Conservation (phyloP, 35 echinoderm and acorn worm genomes). For the Ophioderma brevispina region DNA sequence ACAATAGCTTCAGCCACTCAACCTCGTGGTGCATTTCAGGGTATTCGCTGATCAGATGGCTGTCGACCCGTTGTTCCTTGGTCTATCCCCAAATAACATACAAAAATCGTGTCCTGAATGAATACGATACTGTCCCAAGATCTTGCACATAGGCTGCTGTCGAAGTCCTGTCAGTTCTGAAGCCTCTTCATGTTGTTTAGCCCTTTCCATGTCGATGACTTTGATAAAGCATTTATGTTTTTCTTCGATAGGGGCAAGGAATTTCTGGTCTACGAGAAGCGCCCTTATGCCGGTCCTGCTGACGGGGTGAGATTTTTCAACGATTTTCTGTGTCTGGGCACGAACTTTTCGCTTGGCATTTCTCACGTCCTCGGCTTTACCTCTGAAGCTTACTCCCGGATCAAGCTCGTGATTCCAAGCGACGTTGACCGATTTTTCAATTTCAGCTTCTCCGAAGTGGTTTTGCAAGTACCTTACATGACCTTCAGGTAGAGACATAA, state of each 20-base stretch:
- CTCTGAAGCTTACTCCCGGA: conserved; percentile 21
- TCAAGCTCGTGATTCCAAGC: neutral
- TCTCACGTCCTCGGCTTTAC: conserved; percentile 21
- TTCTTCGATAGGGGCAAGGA: conserved; percentile 20
- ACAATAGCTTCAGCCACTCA: conserved; percentile 42
- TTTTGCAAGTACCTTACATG: neutral
- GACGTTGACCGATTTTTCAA: neutral
- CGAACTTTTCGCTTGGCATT: neutral
- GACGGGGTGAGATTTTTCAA: conserved; percentile 10
- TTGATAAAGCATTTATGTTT: conserved; percentile 13
- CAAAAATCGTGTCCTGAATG: conserved; percentile 3
- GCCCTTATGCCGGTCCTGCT: conserved; percentile 29
- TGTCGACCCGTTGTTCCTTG: conserved; percentile 26
- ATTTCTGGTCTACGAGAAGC: conserved; percentile 28
- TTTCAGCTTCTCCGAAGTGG: neutral
- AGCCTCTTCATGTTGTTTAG: neutral
- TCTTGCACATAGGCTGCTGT: neutral
- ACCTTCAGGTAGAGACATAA: neutral
- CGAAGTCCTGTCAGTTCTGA: neutral
- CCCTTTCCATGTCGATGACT: neutral
- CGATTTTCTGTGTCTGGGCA: neutral
- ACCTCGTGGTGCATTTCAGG: conserved; percentile 16
- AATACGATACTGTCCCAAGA: neutral
- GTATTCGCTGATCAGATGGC: conserved; percentile 43
- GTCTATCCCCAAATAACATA: conserved; percentile 54